phyloP scores from a whole-genome alignment of 2,113 vertebrate species.

The Gopherus flavomarginatus region DNA sequence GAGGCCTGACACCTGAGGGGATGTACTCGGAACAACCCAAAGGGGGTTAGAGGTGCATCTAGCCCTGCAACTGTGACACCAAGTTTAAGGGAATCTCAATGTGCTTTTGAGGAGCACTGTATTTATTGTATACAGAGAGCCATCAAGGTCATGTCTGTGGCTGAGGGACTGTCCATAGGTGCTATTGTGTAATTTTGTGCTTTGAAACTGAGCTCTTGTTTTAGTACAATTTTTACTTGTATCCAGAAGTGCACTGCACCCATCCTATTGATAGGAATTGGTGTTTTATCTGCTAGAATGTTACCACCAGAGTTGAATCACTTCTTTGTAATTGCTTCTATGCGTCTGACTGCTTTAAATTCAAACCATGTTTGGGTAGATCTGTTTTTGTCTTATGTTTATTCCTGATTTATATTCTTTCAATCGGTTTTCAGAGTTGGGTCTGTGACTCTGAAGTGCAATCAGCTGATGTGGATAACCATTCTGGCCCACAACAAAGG shows the following conservation, averaged over 20 bases:
- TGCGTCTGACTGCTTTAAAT: not conserved
- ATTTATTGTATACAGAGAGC: not conserved
- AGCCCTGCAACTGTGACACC: not conserved
- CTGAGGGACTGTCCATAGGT: not conserved
- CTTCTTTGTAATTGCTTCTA: not conserved
- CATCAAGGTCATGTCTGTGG: not conserved
- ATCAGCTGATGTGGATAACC: not conserved
- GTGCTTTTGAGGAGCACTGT: not conserved
- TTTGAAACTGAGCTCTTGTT: not conserved
- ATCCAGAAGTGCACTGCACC: not conserved
- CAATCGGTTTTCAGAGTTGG: not conserved
- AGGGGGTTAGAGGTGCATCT: not conserved
- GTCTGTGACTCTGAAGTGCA: not conserved
- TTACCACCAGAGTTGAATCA: not conserved
- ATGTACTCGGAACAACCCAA: fast-evolving
- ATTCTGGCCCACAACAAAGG: not conserved
- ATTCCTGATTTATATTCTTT: not conserved
- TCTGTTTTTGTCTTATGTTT: not conserved
- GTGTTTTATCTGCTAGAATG: not conserved
- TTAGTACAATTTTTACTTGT: not conserved
- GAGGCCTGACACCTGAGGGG: not conserved
- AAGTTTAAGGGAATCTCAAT: not conserved
- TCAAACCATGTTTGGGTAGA: not conserved
- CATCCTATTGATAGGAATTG: not conserved
- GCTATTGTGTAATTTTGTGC: fast-evolving